Conservation (phyloP, 2,797 vertebrate genomes). For the Gymnoscopelus braueri region DNA sequence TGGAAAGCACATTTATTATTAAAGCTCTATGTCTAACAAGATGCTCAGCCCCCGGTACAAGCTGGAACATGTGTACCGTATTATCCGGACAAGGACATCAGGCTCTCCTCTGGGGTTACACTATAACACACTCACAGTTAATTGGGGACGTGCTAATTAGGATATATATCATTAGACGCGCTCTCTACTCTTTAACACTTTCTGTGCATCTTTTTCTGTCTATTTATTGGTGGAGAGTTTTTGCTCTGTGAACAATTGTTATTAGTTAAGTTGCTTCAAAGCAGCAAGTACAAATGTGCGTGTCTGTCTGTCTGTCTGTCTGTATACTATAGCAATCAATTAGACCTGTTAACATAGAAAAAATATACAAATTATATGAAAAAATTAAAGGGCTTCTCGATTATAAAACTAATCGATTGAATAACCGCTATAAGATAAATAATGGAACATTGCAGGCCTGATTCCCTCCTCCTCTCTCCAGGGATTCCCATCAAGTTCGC, state of each 20-base stretch:
- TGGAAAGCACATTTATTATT: too few species aligned
- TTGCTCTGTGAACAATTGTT: too few species aligned
- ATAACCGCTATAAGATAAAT: too few species aligned
- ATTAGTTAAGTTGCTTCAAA: too few species aligned
- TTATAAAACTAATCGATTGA: too few species aligned
- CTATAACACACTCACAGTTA: slow-evolving; percentile 38
- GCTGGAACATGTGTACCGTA: slow-evolving; percentile 62
- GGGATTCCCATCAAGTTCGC: slow-evolving; percentile 74
- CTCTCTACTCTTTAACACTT: slow-evolving; percentile 16
- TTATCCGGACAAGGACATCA: slow-evolving; percentile 63
- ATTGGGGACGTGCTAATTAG: slow-evolving; percentile 57
- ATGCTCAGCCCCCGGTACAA: slow-evolving; percentile 47
- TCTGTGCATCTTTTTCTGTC: background rate
- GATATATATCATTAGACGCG: slow-evolving; percentile 39
- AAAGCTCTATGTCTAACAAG: too few species aligned
- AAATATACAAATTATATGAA: too few species aligned
- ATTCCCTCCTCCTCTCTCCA: slow-evolving; percentile 16
- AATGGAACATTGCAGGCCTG: background rate
- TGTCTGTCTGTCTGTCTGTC: too few species aligned
- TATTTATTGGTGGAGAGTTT: background rate
- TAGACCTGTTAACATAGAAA: too few species aligned
- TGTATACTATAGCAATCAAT: too few species aligned
- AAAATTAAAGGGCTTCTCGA: too few species aligned
- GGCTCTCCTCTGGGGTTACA: slow-evolving; percentile 54
- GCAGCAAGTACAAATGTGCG: too few species aligned